Base-by-base conservation (phyloP, 2,797 vertebrate genomes). In the Cryptoblepharus egeriae region DNA sequence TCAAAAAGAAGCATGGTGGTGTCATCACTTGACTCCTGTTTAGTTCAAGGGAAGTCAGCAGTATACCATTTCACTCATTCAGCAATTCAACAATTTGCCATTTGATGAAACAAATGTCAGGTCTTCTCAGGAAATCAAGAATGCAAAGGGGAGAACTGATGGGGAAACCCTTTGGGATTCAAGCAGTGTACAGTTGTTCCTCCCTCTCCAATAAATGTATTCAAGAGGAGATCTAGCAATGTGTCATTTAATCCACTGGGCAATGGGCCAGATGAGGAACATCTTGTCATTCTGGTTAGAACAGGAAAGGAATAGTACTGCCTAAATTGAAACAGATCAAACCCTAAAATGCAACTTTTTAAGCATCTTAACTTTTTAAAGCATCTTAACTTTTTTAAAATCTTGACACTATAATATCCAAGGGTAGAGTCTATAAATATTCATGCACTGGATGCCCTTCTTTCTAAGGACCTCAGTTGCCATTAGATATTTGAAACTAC, bases 401-500 rank as follows among this genome's bases (percentile, higher is more conserved):
- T 26, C 52, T 42, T 32, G 60, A 52, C n/a, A 30, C 12, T 39
- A 26, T 64, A 42, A 16, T 49, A 35, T 45, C 70, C 77, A 71
- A 58, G 37, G 15, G 39, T 32, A 45, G 28, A 22, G 9, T 74
- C 63, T 73, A 11, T 26, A 39, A 73, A 26, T 79, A 58, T 4
- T 58, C 69, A 71, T 69, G 42, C 16, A 78, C 78, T 67, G 28
- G 26, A 79, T 78, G 49, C 45, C 37, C 49, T 74, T 58, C 60
- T 37, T 78, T 78, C 70, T 49, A 45, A 78, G 22, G 32, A 64
- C 28, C 60, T 57, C 64, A 55, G 42, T 32, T 83, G 75, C n/a
- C 10, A 57, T 35, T 61, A 67, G 49, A 8, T 45, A 72, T 32
- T 57, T 65, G 70, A 78, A 73, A 37, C 60, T 73, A 28, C 49